Conservation (phyloP, 2,888 invertebrate species). For the Sarcophaga carnaria region DNA sequence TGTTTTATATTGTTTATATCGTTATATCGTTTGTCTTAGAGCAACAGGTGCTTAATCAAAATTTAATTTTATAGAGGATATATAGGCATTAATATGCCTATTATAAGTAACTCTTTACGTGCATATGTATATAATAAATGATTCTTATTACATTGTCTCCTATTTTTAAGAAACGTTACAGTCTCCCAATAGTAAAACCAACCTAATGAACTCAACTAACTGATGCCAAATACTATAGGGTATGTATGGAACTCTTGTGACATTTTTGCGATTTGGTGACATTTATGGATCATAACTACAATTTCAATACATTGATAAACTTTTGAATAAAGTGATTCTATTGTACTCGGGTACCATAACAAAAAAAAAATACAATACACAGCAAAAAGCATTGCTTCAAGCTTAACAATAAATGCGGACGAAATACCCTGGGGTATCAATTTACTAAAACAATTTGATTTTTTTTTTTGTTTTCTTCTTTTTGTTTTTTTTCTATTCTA, state of each 20-base stretch:
- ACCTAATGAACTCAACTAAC: too few species aligned
- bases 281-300: constrained; percentile 82
- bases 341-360: constrained; percentile 27
- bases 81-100: too few species aligned
- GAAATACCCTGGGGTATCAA: constrained; percentile 80
- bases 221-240: constrained; percentile 1
- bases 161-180: too few species aligned
- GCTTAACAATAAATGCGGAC: not conserved
- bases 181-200: too few species aligned
- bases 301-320: constrained; percentile 73
- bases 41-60: too few species aligned
- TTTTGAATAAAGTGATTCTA: constrained; percentile 64
- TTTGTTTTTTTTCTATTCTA: not conserved
- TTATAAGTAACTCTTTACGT: too few species aligned
- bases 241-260: constrained; percentile 50
- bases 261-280: constrained; percentile 75
- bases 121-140: too few species aligned
- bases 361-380: not conserved
- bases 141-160: too few species aligned
- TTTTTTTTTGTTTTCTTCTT: constrained; percentile 25
- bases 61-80: too few species aligned
- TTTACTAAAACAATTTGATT: constrained; percentile 74
- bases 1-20: too few species aligned
- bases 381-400: not conserved
- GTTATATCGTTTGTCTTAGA: too few species aligned